A percentile compares a stretch with the other conserved stretches of the same genome.
phyloP scores from a whole-genome alignment of 2,797 vertebrate species.

The Anisognathus igniventris region DNA sequence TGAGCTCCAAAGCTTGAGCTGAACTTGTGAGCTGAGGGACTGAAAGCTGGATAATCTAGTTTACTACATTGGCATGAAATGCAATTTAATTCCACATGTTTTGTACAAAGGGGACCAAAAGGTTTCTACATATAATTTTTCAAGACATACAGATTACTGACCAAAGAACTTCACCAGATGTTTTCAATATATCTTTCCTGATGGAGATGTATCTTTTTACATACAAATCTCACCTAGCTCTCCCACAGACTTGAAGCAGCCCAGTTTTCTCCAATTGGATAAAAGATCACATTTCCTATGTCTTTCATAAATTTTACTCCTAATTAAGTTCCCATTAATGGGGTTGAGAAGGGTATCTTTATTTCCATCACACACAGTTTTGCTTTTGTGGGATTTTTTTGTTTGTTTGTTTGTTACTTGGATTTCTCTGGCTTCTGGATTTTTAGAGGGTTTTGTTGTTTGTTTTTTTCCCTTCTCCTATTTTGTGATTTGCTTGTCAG shows the following conservation, averaged over 20 bases:
- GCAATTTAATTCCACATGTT: neutral
- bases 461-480: neutral
- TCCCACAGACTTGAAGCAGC: constrained; percentile 1
- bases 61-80: neutral
- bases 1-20: neutral
- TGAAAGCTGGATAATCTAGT: neutral
- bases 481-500: neutral
- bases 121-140: neutral
- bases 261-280: neutral
- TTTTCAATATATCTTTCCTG: constrained; percentile 23
- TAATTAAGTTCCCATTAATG: neutral
- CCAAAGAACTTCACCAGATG: constrained; percentile 24
- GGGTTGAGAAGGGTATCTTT: neutral
- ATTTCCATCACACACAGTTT: neutral
- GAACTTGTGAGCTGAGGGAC: neutral
- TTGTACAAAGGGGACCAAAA: neutral
- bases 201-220: constrained; percentile 34
- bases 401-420: neutral
- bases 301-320: neutral
- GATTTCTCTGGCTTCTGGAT: neutral
- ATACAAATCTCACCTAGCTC: neutral
- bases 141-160: neutral
- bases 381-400: neutral
- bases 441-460: neutral
- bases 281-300: neutral